Evolutionary conservation across 2,888 invertebrate genomes (phyloP), one percentile per base, ranked within the genome.

Genomic region (Horisme vitalbata): DNA sequence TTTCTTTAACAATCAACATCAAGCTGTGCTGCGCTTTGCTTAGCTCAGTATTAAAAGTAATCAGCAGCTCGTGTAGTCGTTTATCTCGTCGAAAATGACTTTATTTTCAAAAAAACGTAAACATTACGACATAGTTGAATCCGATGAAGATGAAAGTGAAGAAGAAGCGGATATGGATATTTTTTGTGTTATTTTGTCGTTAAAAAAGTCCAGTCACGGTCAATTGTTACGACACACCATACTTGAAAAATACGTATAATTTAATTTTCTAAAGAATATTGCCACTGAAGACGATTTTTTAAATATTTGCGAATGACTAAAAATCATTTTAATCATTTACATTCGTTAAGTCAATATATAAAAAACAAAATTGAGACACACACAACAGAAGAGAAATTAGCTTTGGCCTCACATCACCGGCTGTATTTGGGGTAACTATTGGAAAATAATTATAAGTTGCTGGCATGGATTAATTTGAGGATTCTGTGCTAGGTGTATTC

Each of bases 271-370:
- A 37, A 41, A 41, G 41, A 34, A 20, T 33, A 33, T 33, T 33
- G 33, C 41, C 33, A 34, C 14, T 30, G 39, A 39, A 39, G 39
- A 31, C 39, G 39, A 31, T 31, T 39, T 39, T 39, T 39, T 43
- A 35, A 43, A 35, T 43, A 43, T 43, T 43, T 43, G 43, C 43
- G 43, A 43, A 43, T 43, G 43, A 43, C 44, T 44, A 44, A 44
- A 44, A 44, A 44, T 37, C 31, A 44, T 44, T 44, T 37, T 37
- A 44, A 32, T 37, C 37, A 44, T 44, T 44, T 44, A 32, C 44
- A 44, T 44, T 44, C 36, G 44, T 44, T 44, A 37, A 44, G 44
- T 37, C 5, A 24, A 44, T 44, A 27, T 37, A 44, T 32, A 44
- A 31, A 34, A 45, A 39, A 12, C n/a, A n/a, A n/a, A n/a, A n/a